Evolutionary conservation across 2,888 invertebrate species (phyloP).

Genomic region (Eupithecia centaureata): DNA sequence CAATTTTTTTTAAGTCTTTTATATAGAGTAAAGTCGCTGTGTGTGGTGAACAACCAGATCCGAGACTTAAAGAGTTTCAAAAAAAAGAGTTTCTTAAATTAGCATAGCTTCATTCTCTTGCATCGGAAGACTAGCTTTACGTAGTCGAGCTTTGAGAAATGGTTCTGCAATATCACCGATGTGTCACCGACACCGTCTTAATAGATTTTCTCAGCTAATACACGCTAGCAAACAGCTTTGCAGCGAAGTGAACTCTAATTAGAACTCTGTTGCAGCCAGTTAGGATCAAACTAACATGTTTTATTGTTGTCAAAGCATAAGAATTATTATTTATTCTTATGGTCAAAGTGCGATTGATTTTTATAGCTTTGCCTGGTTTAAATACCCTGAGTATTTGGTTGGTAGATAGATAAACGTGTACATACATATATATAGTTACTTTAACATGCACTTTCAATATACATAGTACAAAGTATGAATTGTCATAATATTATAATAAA

Average conservation of each 20-base stretch:
- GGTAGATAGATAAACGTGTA: neutral
- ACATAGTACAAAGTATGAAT: too few species aligned
- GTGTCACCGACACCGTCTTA: constrained; percentile 61
- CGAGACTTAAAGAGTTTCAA: too few species aligned
- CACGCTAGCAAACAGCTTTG: constrained; percentile 38
- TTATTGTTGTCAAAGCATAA: neutral
- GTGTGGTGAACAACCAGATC: too few species aligned
- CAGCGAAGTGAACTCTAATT: constrained; percentile 11
- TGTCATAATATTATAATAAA: too few species aligned
- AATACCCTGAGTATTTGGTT: neutral
- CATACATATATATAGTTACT: too few species aligned
- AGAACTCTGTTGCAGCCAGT: constrained; percentile 6
- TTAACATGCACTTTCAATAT: too few species aligned
- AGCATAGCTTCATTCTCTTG: neutral
- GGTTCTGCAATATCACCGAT: constrained; percentile 68
- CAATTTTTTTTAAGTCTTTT: too few species aligned
- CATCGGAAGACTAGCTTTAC: neutral
- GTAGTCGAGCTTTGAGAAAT: constrained; percentile 67
- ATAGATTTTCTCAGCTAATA: constrained; percentile 59
- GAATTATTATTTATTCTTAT: too few species aligned
- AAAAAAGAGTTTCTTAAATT: neutral
- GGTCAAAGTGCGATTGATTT: neutral
- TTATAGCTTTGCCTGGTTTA: neutral
- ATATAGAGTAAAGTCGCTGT: too few species aligned
- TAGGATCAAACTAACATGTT: neutral